A percentile compares a stretch with the other conserved stretches of the same genome.
phyloP scores from a whole-genome alignment of 2,797 vertebrate species.

The Gallinago nigripennis region DNA sequence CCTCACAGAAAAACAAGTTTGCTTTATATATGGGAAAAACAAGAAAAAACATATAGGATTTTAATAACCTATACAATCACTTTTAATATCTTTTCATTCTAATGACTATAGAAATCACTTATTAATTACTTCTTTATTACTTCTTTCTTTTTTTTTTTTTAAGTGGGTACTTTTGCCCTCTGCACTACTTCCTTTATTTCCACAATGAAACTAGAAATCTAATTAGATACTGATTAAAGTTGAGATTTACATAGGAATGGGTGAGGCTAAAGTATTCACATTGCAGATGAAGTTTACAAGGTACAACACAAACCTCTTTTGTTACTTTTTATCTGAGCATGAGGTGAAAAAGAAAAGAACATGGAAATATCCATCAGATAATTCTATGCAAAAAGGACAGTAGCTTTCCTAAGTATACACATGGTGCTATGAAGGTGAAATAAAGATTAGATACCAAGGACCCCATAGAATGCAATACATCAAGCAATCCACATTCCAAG shows the following conservation, averaged over 20 bases:
- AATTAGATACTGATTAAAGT: not conserved
- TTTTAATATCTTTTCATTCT: not conserved
- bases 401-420: not conserved
- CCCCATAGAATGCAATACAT: not conserved
- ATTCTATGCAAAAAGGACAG: not conserved
- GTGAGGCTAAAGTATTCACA: not conserved
- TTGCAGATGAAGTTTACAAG: not conserved
- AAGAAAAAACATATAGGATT: not conserved
- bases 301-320: not conserved
- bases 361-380: not conserved
- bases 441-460: not conserved
- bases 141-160: not conserved
- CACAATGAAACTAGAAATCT: not conserved
- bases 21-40: not conserved
- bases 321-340: not conserved
- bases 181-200: not conserved
- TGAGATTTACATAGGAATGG: slow-evolving; percentile 1
- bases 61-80: not conserved
- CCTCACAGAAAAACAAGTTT: not conserved
- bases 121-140: not conserved
- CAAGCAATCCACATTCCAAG: not conserved
- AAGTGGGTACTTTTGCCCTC: not conserved
- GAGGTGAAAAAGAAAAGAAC: not conserved
- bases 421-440: not conserved
- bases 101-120: not conserved